Evolutionary conservation across 1,140 invertebrate genomes (phyloP).

Genomic region (Ips typographus): DNA sequence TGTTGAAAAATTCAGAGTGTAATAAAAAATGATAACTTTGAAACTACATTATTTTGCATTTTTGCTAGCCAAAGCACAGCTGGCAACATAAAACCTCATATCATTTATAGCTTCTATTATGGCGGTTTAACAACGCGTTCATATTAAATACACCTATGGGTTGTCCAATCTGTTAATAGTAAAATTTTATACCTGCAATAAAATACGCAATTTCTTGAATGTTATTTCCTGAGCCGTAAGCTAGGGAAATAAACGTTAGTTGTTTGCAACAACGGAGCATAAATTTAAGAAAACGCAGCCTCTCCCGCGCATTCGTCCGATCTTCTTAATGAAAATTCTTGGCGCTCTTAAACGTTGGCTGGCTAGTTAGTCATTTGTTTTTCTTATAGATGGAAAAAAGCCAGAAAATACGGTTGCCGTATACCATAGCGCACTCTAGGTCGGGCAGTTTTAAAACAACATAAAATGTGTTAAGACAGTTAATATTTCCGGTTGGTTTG

Average conservation of each 20-base stretch:
- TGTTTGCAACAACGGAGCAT: constrained; percentile 6
- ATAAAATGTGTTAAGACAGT: constrained; percentile 4
- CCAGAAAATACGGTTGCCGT: too few relatives aligned
- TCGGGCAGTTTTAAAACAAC: too few relatives aligned
- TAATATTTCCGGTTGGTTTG: constrained; percentile 2
- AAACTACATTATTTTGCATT: background rate
- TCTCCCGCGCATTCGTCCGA: constrained; percentile 11
- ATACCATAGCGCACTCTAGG: too few relatives aligned
- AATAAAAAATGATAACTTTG: background rate
- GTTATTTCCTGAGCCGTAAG: constrained; percentile 11
- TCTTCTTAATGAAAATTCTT: constrained; percentile 23
- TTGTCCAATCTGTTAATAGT: background rate
- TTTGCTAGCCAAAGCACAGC: background rate
- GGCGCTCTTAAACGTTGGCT: constrained; percentile 2
- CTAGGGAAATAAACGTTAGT: constrained; percentile 20
- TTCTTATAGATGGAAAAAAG: background rate
- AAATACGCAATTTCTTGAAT: background rate
- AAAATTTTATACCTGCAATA: background rate
- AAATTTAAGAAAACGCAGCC: constrained; percentile 6
- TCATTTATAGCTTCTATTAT: too few relatives aligned
- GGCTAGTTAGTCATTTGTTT: background rate
- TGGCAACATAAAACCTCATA: too few relatives aligned
- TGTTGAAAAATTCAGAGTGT: background rate
- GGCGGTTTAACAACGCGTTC: too few relatives aligned
- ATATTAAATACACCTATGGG: too few relatives aligned